Conservation (phyloP, 2,113 vertebrate genomes). For the Spheniscus mendiculus region DNA sequence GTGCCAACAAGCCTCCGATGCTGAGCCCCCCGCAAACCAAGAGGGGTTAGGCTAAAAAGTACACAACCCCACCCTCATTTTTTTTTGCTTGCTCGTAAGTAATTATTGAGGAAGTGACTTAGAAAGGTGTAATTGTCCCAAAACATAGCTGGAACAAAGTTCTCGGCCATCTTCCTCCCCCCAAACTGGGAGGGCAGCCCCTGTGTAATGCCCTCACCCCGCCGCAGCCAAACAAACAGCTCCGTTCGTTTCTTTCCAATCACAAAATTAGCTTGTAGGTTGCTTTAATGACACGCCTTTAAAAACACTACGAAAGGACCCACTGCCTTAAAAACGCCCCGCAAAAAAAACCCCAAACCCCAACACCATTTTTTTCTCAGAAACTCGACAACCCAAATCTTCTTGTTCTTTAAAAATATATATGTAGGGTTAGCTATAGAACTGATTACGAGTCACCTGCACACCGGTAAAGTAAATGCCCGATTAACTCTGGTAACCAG, state of each 20-base stretch:
- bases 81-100: background rate
- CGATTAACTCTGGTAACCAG: accelerated
- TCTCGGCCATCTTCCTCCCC: background rate
- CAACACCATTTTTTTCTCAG: accelerated
- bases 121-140: background rate
- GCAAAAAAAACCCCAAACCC: accelerated
- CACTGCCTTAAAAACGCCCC: background rate
- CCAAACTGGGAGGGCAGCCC: background rate
- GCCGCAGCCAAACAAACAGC: too few species aligned
- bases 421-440: accelerated
- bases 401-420: background rate
- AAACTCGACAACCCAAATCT: background rate
- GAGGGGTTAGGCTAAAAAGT: accelerated
- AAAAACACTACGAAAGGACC: background rate
- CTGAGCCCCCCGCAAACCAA: too few species aligned
- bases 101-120: background rate
- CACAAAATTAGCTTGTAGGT: accelerated
- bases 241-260: accelerated
- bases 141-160: background rate
- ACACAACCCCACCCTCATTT: background rate
- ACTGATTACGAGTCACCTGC: accelerated
- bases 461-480: accelerated
- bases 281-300: background rate
- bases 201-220: accelerated
- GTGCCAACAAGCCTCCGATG: accelerated